A percentile compares a stretch with the other conserved stretches of the same genome.
Evolutionary conservation across 2,113 vertebrate species (phyloP).

Genomic region (Ptilonorhynchus violaceus): DNA sequence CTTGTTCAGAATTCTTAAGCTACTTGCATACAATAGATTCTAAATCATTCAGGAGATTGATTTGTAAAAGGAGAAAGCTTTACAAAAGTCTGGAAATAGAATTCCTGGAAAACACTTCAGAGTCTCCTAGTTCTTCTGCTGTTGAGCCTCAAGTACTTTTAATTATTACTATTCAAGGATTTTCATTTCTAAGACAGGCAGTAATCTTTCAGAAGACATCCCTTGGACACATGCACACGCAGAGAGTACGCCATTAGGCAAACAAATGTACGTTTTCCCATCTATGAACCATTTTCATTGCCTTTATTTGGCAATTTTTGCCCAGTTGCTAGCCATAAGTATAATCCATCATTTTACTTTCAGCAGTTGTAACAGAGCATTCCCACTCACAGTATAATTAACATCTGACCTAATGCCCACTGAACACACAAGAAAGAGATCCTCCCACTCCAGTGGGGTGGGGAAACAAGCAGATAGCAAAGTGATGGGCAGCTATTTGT

Average conservation of each 20-base stretch:
- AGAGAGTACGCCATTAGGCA: not conserved
- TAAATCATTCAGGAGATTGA: slow-evolving; percentile 15
- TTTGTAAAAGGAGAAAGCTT: not conserved
- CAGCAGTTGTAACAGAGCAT: not conserved
- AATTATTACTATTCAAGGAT: not conserved
- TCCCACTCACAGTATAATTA: not conserved
- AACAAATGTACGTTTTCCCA: not conserved
- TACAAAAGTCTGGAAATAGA: not conserved
- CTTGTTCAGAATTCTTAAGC: not conserved
- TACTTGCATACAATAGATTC: not conserved
- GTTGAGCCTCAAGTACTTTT: not conserved
- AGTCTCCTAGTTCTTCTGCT: not conserved
- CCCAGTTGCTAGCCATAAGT: not conserved
- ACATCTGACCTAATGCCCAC: not conserved
- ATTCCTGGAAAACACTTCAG: not conserved
- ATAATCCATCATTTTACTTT: not conserved
- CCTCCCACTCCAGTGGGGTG: not conserved
- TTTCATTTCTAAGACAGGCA: not conserved
- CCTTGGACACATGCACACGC: not conserved
- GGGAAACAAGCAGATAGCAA: not conserved
- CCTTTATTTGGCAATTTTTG: not conserved
- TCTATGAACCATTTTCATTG: not conserved
- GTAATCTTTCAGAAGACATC: not conserved
- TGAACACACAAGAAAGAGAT: not conserved
- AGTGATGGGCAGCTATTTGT: not conserved